A percentile compares a stretch with the other conserved stretches of the same genome.
Evolutionary conservation across 1,140 invertebrate genomes (phyloP).

Genomic region (Potamilus streckersoni): DNA sequence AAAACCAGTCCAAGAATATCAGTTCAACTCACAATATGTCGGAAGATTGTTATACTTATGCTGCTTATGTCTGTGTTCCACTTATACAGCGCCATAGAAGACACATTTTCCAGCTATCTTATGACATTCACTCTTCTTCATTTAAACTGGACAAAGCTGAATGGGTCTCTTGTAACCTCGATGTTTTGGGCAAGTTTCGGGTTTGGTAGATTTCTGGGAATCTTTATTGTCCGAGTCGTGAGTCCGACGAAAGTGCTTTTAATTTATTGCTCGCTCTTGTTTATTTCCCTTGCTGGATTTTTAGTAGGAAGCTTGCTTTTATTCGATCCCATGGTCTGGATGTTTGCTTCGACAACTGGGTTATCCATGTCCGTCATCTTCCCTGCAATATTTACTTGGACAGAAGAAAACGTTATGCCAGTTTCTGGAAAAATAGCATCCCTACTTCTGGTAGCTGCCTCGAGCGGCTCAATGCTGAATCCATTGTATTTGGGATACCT

Average conservation of each 20-base stretch:
- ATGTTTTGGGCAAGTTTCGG: constrained; percentile 38
- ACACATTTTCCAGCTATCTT: constrained; percentile 39
- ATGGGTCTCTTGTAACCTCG: constrained; percentile 35
- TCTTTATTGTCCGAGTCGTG: constrained; percentile 33
- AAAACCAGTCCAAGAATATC: constrained; percentile 8
- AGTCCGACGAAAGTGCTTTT: constrained; percentile 26
- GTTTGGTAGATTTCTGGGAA: constrained; percentile 31
- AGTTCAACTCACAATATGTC: not conserved
- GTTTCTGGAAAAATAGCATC: constrained; percentile 40
- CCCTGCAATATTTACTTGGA: constrained; percentile 42
- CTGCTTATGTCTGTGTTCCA: constrained; percentile 15
- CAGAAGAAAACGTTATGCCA: constrained; percentile 39
- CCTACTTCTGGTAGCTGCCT: constrained; percentile 37
- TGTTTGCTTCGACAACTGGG: constrained; percentile 18
- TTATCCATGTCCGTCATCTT: constrained; percentile 43
- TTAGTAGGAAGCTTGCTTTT: constrained; percentile 8
- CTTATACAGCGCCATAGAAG: constrained; percentile 42
- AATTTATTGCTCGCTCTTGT: constrained; percentile 12
- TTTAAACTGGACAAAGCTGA: constrained; percentile 35
- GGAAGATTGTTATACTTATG: constrained; percentile 7
- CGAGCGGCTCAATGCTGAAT: constrained; percentile 38
- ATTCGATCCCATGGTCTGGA: constrained; percentile 4
- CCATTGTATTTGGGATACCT: constrained; percentile 39
- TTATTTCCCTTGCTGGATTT: constrained; percentile 20
- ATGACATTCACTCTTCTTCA: constrained; percentile 40